Evolutionary conservation across 2,113 vertebrate genomes (phyloP).

Genomic region (Clarias gariepinus): DNA sequence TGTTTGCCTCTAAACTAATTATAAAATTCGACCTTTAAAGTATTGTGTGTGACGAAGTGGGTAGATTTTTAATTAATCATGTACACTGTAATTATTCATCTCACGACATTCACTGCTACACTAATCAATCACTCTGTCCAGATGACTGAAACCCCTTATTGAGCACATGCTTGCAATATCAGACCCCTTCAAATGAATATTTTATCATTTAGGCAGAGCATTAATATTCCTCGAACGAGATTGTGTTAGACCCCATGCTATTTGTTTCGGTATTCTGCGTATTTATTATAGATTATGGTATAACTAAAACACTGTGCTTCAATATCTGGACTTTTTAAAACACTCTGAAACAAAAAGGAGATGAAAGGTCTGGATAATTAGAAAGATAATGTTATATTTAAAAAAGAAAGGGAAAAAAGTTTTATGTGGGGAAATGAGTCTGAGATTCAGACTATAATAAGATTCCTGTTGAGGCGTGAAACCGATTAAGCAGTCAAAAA

Average conservation of each 20-base stretch:
- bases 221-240: background rate
- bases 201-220: background rate
- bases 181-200: conserved; percentile 16
- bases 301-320: background rate
- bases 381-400: background rate
- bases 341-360: background rate
- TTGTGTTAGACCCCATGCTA: background rate
- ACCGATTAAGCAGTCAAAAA: conserved; percentile 46
- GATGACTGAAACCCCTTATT: conserved; percentile 37
- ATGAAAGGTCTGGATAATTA: background rate
- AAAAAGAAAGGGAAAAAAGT: background rate
- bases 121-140: conserved; percentile 37
- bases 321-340: background rate
- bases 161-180: conserved; percentile 30
- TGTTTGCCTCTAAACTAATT: conserved; percentile 59
- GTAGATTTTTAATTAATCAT: conserved; percentile 54
- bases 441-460: conserved; percentile 47
- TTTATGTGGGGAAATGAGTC: conserved; percentile 18
- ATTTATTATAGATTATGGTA: background rate
- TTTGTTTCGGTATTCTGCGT: background rate
- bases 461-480: conserved; percentile 48
- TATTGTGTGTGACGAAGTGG: conserved; percentile 22
- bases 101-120: conserved; percentile 50
- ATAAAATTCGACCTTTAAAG: conserved; percentile 57
- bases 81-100: conserved; percentile 51